phyloP scores from a whole-genome alignment of 2,888 invertebrate genomes.

The Drosophila affinis region DNA sequence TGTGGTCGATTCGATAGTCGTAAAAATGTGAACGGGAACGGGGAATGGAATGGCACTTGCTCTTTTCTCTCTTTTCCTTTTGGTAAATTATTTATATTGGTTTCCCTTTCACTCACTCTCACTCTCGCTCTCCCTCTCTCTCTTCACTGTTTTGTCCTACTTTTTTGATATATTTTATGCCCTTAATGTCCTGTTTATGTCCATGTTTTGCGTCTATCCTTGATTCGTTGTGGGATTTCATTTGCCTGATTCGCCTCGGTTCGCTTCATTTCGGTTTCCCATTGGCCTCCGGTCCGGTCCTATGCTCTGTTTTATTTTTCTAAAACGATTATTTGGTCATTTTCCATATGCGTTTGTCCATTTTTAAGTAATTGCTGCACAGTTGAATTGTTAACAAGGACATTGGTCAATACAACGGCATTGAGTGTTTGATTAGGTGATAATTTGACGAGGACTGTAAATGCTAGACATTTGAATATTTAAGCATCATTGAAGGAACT shows the following conservation, averaged over 20 bases:
- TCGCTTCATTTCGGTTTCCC: conserved; percentile 20
- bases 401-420: conserved; percentile 6
- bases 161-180: conserved; percentile 53
- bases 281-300: conserved; percentile 1
- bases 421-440: conserved; percentile 35
- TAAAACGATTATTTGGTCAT: conserved; percentile 72
- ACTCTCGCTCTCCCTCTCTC: neutral
- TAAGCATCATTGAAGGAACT: conserved; percentile 6
- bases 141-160: conserved; percentile 25
- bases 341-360: conserved; percentile 54
- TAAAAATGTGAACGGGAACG: conserved; percentile 61
- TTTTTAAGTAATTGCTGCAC: conserved; percentile 63
- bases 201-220: conserved; percentile 41
- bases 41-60: conserved; percentile 34
- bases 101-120: conserved; percentile 9
- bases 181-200: conserved; percentile 75
- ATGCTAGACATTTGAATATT: conserved; percentile 25
- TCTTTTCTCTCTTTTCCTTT: conserved; percentile 13
- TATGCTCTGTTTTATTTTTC: conserved; percentile 33
- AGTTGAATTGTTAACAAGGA: conserved; percentile 61
- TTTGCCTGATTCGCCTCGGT: conserved; percentile 43
- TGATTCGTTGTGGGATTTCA: conserved; percentile 52
- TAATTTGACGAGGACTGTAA: conserved; percentile 14
- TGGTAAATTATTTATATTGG: conserved; percentile 68
- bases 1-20: conserved; percentile 80